Evolutionary conservation across 2,113 vertebrate species (phyloP).

Genomic region (Buteo buteo): DNA sequence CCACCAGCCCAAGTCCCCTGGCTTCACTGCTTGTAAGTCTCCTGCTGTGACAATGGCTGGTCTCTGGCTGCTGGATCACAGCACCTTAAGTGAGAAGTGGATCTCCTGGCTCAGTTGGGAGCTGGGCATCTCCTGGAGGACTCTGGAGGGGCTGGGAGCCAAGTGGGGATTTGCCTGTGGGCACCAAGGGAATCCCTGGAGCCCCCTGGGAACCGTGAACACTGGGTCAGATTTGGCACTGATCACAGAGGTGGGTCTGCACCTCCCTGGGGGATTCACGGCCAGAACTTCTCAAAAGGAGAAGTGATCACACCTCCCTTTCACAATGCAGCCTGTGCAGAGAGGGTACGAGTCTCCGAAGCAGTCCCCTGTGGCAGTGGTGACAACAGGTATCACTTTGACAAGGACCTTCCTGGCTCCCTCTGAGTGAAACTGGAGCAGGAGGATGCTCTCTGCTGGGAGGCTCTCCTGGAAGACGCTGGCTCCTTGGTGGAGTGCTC

Average conservation of each 20-base stretch:
- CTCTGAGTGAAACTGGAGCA: not conserved
- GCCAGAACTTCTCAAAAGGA: not conserved
- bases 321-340: not conserved
- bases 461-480: not conserved
- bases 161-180: not conserved
- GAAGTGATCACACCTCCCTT: not conserved
- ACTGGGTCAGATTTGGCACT: not conserved
- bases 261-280: not conserved
- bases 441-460: not conserved
- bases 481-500: not conserved
- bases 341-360: not conserved
- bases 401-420: not conserved
- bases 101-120: not conserved
- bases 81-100: not conserved
- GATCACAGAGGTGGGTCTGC: not conserved
- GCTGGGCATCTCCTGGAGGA: not conserved
- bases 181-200: not conserved
- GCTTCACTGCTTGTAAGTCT: not conserved
- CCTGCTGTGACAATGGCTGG: not conserved
- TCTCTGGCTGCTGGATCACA: not conserved
- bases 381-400: not conserved
- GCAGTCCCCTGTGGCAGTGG: not conserved
- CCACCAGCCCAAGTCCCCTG: accelerated
- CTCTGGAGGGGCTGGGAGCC: not conserved
- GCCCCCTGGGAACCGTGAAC: not conserved